These are phyloP conservation scores for Mus spicilegus DNA, from an alignment of 2,113 vertebrate species.

Conservation along the genomic window DNA sequence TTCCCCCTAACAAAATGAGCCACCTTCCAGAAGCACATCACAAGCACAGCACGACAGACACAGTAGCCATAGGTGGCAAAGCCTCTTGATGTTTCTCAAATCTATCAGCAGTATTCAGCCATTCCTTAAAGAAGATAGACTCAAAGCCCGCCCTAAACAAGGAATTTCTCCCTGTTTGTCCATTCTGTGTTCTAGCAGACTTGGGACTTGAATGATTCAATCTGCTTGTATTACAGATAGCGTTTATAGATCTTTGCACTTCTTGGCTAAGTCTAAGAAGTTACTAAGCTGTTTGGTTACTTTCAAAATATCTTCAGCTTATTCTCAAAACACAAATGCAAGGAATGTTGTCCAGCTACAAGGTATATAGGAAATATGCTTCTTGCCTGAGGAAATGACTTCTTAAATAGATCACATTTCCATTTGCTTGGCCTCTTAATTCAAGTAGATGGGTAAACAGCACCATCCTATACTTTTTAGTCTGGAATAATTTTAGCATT, in stretches of 20 bases:
- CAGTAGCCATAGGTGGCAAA: neutral
- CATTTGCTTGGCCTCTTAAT: constrained; percentile 56
- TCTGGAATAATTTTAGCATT: constrained; percentile 57
- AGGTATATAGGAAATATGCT: constrained; percentile 1
- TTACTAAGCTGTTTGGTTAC: constrained; percentile 21
- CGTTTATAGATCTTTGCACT: neutral
- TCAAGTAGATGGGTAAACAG: constrained; percentile 43
- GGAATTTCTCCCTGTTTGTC: neutral
- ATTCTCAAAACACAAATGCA: constrained; percentile 63
- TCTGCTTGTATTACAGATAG: neutral
- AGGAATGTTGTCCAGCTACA: constrained; percentile 24
- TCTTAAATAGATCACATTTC: constrained; percentile 58
- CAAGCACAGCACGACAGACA: neutral
- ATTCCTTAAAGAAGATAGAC: neutral
- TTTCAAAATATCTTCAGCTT: constrained; percentile 64
- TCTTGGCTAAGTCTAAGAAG: constrained; percentile 19
- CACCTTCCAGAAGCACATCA: neutral
- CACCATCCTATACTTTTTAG: constrained; percentile 24
- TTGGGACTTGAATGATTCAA: constrained; percentile 15
- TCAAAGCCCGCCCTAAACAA: neutral
- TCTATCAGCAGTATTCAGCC: neutral
- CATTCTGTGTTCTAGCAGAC: constrained; percentile 15
- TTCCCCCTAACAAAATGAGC: neutral
- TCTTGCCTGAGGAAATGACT: constrained; percentile 21
- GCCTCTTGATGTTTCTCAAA: neutral